phyloP scores from a whole-genome alignment of 2,888 invertebrate genomes.

The Cabera pusaria region DNA sequence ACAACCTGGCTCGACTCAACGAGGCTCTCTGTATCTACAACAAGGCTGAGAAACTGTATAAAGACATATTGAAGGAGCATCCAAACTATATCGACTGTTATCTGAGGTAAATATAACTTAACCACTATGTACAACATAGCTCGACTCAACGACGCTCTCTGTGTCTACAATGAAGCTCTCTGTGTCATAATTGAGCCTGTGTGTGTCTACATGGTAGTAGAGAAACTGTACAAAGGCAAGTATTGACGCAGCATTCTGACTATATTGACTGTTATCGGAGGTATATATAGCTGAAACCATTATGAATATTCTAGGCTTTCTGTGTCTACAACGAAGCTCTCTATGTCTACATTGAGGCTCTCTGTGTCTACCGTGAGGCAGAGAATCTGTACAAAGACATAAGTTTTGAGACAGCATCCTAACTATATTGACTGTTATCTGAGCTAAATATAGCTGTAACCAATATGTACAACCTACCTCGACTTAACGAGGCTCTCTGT shows the following conservation, averaged over 20 bases:
- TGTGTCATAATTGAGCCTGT: too few relatives aligned
- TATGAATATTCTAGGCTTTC: slow-evolving; percentile 95
- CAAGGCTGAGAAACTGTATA: slow-evolving; percentile 97
- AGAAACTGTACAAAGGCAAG: slow-evolving; percentile 98
- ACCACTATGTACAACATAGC: slow-evolving; percentile 98
- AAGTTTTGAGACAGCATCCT: slow-evolving; percentile 98
- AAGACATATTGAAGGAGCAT: slow-evolving; percentile 98
- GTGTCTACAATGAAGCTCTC: slow-evolving; percentile 96
- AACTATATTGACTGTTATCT: slow-evolving; percentile 98
- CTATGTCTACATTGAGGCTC: too few relatives aligned
- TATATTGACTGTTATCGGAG: slow-evolving; percentile 96
- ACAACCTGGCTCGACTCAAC: slow-evolving; percentile 96
- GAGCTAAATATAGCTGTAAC: slow-evolving; percentile 92
- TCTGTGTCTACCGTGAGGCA: too few relatives aligned
- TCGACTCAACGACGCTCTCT: slow-evolving; percentile 95
- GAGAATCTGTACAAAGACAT: slow-evolving; percentile 98
- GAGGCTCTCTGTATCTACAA: slow-evolving; percentile 97
- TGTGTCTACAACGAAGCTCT: slow-evolving; percentile 97
- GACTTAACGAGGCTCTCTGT: slow-evolving; percentile 96
- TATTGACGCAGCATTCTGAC: slow-evolving; percentile 98
- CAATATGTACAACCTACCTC: slow-evolving; percentile 97
- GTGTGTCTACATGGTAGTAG: too few relatives aligned
- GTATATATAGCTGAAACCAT: slow-evolving; percentile 44
- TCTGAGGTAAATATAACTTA: slow-evolving; percentile 80
- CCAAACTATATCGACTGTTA: slow-evolving; percentile 99